phyloP scores from a whole-genome alignment of 2,888 invertebrate genomes.

The Philereme vetulata region DNA sequence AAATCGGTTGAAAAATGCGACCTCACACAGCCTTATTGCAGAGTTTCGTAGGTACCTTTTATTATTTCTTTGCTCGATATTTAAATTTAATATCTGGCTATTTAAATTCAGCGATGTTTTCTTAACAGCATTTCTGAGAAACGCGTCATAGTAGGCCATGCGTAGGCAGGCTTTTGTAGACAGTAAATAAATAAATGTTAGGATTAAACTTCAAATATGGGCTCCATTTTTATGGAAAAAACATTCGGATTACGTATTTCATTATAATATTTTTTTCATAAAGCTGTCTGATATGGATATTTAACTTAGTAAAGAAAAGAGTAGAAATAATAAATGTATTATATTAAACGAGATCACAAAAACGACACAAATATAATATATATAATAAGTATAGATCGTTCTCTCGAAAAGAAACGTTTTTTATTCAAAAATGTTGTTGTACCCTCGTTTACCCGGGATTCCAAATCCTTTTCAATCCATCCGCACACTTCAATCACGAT shows the following conservation, averaged over 20 bases:
- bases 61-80: background rate
- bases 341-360: slow-evolving; percentile 1
- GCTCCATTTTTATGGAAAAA: slow-evolving; percentile 1
- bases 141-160: slow-evolving; percentile 9
- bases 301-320: background rate
- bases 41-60: background rate
- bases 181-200: slow-evolving; percentile 5
- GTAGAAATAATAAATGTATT: background rate
- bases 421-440: slow-evolving; percentile 32
- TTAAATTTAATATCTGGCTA: background rate
- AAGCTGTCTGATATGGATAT: background rate
- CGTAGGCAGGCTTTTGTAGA: slow-evolving; percentile 9
- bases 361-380: slow-evolving; percentile 25
- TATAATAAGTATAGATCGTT: slow-evolving; percentile 23
- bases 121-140: slow-evolving; percentile 10
- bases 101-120: slow-evolving; percentile 8
- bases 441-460: slow-evolving; percentile 43
- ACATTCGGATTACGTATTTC: background rate
- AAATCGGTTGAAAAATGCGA: no score
- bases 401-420: slow-evolving; percentile 36
- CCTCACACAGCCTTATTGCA: background rate
- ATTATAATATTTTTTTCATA: background rate
- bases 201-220: slow-evolving; percentile 1
- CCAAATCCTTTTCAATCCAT: slow-evolving; percentile 62
- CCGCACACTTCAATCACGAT: slow-evolving; percentile 45